Base-by-base conservation (phyloP, 1,140 invertebrate species). In the Anastrepha obliqua region DNA sequence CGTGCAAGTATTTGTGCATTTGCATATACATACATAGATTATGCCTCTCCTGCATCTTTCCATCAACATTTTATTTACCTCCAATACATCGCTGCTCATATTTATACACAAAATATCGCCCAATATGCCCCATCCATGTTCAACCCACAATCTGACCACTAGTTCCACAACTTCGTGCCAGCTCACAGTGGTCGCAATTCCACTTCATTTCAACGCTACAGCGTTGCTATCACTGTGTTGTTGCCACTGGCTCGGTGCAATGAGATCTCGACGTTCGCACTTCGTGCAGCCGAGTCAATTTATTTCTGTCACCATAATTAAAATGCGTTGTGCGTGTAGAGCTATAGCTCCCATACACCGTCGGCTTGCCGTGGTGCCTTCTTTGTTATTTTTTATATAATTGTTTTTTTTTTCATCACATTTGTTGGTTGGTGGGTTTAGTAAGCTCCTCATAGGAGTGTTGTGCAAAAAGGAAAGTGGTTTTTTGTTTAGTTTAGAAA, bases 281-380 rank as follows among this genome's bases (percentile, higher is more conserved):
- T 67, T 74, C 47, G 74, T 81, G 47, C 74, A 55, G 74, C 47
- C 74, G 74, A 81, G 47, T 51, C 74, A 81, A 81, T 81, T 81
- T 81, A 55, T 55, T 81, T 81, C 20, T 81, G 44, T 51, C 47
- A 51, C 47, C 74, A 81, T 81, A 81, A 81, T 81, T 81, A 81
- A 81, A 81, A 81, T 58, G 74, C 74, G 47, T 11, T 55, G 74
- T 55, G 7, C n/a, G 70, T 29, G 67, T 55, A 7, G 47, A 13
- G 44, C n/a, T 51, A 13, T 2, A 17, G 70, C 17, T 20, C 44
- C 44, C 44, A 13, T 78, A 51, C 47, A 78, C 44, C 70, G 70
- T 9, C 70, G 70, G 70, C 47, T 51, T 51, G 17, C 47, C 9
- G 42, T 8, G 70, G 70, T 81, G 74, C 39, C 44, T 62, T 62